Evolutionary conservation across 2,888 invertebrate species (phyloP).

Genomic region (Bombylius major): DNA sequence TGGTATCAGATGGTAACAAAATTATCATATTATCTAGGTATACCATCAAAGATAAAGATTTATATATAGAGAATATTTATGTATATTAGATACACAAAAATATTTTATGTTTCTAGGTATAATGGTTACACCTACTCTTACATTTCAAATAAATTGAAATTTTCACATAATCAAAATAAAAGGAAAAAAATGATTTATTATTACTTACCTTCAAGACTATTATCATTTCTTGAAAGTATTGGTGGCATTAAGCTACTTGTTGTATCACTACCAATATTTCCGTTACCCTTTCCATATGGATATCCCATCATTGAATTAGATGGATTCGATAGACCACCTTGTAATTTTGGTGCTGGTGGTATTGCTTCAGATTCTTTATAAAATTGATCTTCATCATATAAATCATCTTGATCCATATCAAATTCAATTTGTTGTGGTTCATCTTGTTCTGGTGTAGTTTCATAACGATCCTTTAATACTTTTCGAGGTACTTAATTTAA

Average conservation of each 20-base stretch:
- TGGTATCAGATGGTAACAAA: too few relatives aligned
- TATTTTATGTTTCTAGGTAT: too few relatives aligned
- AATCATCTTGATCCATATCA: conserved; percentile 41
- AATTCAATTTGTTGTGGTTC: conserved; percentile 47
- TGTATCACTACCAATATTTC: conserved; percentile 15
- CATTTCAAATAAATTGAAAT: too few relatives aligned
- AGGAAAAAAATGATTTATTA: too few relatives aligned
- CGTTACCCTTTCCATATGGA: conserved; percentile 13
- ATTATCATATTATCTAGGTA: too few relatives aligned
- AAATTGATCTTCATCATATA: conserved; percentile 42
- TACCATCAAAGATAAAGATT: too few relatives aligned
- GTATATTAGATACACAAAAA: too few relatives aligned
- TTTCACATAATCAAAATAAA: too few relatives aligned
- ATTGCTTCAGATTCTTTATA: conserved; percentile 45
- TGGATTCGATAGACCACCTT: conserved; percentile 29
- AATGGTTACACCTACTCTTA: too few relatives aligned
- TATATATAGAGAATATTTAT: too few relatives aligned
- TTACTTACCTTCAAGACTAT: conserved; percentile 29
- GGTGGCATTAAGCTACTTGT: conserved; percentile 29
- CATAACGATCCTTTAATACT: conserved; percentile 70
- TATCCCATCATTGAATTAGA: conserved; percentile 14
- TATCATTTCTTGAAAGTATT: conserved; percentile 26
- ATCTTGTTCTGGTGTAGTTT: conserved; percentile 65
- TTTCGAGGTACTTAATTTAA: conserved; percentile 61
- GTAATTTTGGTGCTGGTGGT: conserved; percentile 41